Base-by-base conservation (phyloP, 2,888 invertebrate genomes). In the Achlya flavicornis region DNA sequence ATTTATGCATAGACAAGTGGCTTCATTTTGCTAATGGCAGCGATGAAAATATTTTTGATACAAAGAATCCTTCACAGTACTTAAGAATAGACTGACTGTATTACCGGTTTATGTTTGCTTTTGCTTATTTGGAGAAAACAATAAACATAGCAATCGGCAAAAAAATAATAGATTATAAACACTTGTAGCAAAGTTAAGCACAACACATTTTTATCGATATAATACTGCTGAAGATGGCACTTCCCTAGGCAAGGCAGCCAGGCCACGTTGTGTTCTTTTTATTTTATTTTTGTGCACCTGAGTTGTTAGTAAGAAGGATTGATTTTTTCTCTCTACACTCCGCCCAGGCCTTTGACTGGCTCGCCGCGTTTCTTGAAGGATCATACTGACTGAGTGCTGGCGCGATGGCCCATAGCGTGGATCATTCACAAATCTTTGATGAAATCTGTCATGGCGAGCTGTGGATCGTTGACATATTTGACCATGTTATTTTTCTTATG, bases 281-380 rank as follows among this genome's bases (percentile, higher is more conserved):
- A 84, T 87, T 89, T 90, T 88, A 83, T 88, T 90, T 90, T 82
- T 85, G 87, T 91, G 89, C 90, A 91, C 89, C 91, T 90, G 89
- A 92, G 91, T 90, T 92, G 91, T 90, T 90, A 84, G 89, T 89
- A 91, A 92, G 92, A 93, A 93, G 91, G 86, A 87, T 91, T 85
- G 84, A 83, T 91, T 92, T 93, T 91, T 86, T 88, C 83, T 85
- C 77, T 85, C 77, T 86, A 81, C 73, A 74, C 85, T 86, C 85
- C 85, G 84, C 85, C 86, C 79, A 79, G 84, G 84, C 86, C 87
- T 93, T 91, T 91, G 90, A 88, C 82, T 72, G 76, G 70, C 81
- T 83, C 76, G 87, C 90, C 88, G 91, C 89, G 69, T 77, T 91
- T 91, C 92, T 90, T 76, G 79, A 90, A 87, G 90, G 75, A 48